These are phyloP conservation scores for Corythornis cristatus DNA, from an alignment of 2,113 vertebrate genomes.

Conservation along the genomic window DNA sequence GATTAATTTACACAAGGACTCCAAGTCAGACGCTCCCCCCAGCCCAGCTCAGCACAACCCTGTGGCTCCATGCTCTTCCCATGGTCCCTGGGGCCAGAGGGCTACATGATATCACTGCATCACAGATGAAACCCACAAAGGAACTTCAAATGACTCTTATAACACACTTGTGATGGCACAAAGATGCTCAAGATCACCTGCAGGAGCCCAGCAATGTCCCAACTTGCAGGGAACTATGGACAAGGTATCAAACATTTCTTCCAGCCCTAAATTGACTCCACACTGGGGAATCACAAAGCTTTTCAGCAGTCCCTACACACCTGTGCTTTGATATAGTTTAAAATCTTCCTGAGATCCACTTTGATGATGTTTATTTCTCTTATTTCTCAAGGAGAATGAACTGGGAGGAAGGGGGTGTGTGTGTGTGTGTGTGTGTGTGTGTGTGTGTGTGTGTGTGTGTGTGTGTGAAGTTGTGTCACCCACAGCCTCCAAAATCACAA, in stretches of 20 bases:
- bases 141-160: background rate
- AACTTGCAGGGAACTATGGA: rapidly evolving
- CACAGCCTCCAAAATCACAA: background rate
- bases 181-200: background rate
- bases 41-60: background rate
- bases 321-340: background rate
- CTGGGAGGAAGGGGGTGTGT: too few species aligned
- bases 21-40: background rate
- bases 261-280: background rate
- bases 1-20: background rate
- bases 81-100: rapidly evolving
- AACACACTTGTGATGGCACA: rapidly evolving
- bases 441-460: too few species aligned
- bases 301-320: background rate
- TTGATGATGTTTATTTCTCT: background rate
- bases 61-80: background rate
- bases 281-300: rapidly evolving
- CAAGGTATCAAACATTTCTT: background rate
- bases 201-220: background rate
- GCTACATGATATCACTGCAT: background rate
- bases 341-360: background rate
- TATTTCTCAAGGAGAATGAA: too few species aligned
- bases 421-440: too few species aligned
- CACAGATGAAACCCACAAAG: background rate
- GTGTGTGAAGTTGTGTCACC: background rate